Evolutionary conservation across 2,888 invertebrate genomes (phyloP), one percentile per base, ranked within the genome.

Genomic region (Lasioglossum marginatum): DNA sequence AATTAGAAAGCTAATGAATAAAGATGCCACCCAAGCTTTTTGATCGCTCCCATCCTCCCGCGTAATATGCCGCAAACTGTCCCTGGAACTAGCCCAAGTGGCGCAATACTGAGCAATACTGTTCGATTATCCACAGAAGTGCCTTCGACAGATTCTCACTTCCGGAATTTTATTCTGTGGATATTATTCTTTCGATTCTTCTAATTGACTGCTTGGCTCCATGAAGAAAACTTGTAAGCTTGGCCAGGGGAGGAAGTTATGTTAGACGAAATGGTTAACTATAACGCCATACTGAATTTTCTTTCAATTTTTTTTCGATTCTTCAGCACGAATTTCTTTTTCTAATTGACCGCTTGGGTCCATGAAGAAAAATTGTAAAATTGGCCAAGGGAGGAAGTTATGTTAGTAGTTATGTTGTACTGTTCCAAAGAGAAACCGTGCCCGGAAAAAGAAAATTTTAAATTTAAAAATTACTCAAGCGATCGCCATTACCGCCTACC

Each of bases 1-100:
- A 89, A 90, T 89, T 87, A 88, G 84, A 86, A 84, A 87, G 83
- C 66, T 86, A 88, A 89, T 75, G 82, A 90, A 74, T 80, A 77
- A 85, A 76, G 60, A 74, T 76, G 63, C 84, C 83, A 78, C 78
- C 79, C 82, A 77, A 83, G 81, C 81, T 86, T 86, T 86, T 73
- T 76, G 84, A 88, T 88, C 79, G 87, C 76, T 87, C 84, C 81
- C 82, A 87, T 81, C 82, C 87, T 85, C 63, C 81, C 70, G 63
- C 79, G 48, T 74, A 57, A 83, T 87, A 79, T 79, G 31, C 81
- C 81, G 78, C 45, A 48, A 85, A 73, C 74, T 74, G 81, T 85
- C 76, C 74, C 72, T 60, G 66, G 78, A 72, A 72, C 40, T 68
- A 77, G 43, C 43, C 23, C 45, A 43, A 23, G 23, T 52, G 81